Evolutionary conservation across 1,140 invertebrate species (phyloP).

Genomic region (Sitophilus oryzae): DNA sequence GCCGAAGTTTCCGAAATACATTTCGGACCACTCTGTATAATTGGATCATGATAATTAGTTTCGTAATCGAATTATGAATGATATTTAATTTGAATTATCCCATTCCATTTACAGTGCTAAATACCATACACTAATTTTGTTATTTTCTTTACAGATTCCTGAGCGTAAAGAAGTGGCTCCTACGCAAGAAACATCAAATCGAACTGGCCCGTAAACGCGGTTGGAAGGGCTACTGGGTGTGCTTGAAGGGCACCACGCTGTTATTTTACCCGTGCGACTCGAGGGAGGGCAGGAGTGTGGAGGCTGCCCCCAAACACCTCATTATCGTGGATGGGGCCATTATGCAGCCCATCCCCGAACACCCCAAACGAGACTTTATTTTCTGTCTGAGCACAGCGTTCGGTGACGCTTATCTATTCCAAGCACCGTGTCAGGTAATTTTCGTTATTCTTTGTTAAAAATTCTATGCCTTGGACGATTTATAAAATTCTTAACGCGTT

Average conservation of each 20-base stretch:
- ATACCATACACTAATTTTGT: too few species aligned
- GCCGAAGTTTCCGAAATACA: too few species aligned
- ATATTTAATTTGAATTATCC: too few species aligned
- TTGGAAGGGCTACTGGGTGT: constrained; percentile 98
- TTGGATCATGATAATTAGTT: too few species aligned
- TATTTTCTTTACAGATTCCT: constrained; percentile 68
- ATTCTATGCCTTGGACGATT: neutral
- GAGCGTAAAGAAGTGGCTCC: constrained; percentile 96
- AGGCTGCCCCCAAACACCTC: constrained; percentile 88
- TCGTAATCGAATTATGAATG: too few species aligned
- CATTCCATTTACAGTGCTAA: too few species aligned
- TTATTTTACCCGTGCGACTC: constrained; percentile 96
- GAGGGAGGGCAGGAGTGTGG: constrained; percentile 81
- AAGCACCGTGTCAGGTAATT: constrained; percentile 72
- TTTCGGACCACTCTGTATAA: too few species aligned
- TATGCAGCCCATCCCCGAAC: constrained; percentile 97
- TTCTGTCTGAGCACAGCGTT: constrained; percentile 97
- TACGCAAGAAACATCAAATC: constrained; percentile 94
- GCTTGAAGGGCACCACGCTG: constrained; percentile 92
- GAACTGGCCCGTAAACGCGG: constrained; percentile 90
- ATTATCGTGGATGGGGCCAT: constrained; percentile 97
- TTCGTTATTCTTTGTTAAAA: neutral
- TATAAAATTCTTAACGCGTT: neutral
- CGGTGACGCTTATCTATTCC: constrained; percentile 95
- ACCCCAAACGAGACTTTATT: constrained; percentile 95